These are phyloP conservation scores for Pagetopsis macropterus DNA, from an alignment of 2,797 vertebrate genomes.

Conservation along the genomic window DNA sequence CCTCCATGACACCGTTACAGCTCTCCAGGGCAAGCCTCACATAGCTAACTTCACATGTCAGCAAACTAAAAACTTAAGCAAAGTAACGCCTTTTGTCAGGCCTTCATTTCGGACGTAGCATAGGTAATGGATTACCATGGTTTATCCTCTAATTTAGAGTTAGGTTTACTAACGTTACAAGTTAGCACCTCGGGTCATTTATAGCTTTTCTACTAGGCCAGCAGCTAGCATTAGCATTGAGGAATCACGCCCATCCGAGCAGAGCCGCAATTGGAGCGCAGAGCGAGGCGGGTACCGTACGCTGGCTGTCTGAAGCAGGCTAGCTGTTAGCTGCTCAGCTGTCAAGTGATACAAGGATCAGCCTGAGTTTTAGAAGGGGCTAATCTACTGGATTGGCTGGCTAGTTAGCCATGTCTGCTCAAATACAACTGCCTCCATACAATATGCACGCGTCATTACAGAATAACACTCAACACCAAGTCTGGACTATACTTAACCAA, in stretches of 20 bases:
- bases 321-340: slow-evolving; percentile 55
- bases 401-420: slow-evolving; percentile 14
- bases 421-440: not conserved
- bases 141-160: not conserved
- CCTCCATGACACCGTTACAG: not conserved
- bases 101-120: not conserved
- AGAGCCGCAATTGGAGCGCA: slow-evolving; percentile 16
- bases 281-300: not conserved
- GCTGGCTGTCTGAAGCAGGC: slow-evolving; percentile 7
- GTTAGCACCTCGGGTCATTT: slow-evolving; percentile 2
- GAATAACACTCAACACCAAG: rapidly evolving
- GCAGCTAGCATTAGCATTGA: slow-evolving; percentile 24
- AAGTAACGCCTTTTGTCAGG: too few relatives aligned
- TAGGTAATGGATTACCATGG: not conserved
- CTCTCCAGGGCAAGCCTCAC: not conserved
- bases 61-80: too few relatives aligned
- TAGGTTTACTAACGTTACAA: not conserved
- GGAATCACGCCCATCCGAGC: slow-evolving; percentile 39
- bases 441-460: not conserved
- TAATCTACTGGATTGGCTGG: slow-evolving; percentile 32
- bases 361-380: slow-evolving; percentile 28
- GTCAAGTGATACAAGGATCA: slow-evolving; percentile 35
- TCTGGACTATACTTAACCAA: not conserved
- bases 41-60: not conserved
- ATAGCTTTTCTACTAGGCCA: slow-evolving; percentile 37